A percentile compares a stretch with the other conserved stretches of the same genome.
Conservation (phyloP, 2,113 vertebrate genomes). For the Hepsetus odoe region DNA sequence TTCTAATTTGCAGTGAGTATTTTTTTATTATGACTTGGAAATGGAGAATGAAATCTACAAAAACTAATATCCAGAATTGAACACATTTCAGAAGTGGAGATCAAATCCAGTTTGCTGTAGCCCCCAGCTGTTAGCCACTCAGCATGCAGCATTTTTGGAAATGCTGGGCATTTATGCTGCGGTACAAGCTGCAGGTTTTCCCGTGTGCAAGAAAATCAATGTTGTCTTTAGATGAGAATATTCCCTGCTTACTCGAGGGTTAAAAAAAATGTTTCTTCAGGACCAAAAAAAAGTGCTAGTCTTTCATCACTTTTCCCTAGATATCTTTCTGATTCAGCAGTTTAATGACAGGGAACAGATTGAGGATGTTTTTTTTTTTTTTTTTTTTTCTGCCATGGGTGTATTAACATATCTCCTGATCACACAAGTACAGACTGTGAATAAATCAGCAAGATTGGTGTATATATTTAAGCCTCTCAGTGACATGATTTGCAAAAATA, state of each 20-base stretch:
- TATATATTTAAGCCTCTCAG: neutral
- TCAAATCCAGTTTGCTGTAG: too few relatives aligned
- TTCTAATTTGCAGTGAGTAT: too few relatives aligned
- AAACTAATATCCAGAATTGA: too few relatives aligned
- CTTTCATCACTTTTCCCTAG: neutral
- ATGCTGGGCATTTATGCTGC: too few relatives aligned
- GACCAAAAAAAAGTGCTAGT: neutral
- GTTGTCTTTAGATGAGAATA: neutral
- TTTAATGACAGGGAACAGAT: neutral
- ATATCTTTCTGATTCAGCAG: slow-evolving; percentile 1
- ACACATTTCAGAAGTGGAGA: too few relatives aligned
- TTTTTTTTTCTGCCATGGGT: neutral
- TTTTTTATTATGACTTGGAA: too few relatives aligned
- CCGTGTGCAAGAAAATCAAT: neutral
- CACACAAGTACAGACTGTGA: slow-evolving; percentile 1
- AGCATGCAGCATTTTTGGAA: too few relatives aligned
- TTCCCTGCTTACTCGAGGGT: neutral
- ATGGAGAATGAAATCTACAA: too few relatives aligned
- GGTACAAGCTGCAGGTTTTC: too few relatives aligned
- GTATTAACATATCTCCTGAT: slow-evolving; percentile 21
- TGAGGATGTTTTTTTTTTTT: slow-evolving; percentile 18
- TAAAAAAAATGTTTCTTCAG: neutral
- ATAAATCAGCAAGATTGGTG: neutral
- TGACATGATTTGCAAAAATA: neutral
- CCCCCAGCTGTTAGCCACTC: too few relatives aligned